Conservation (phyloP, 2,797 vertebrate genomes). For the Molossus alvarezi region DNA sequence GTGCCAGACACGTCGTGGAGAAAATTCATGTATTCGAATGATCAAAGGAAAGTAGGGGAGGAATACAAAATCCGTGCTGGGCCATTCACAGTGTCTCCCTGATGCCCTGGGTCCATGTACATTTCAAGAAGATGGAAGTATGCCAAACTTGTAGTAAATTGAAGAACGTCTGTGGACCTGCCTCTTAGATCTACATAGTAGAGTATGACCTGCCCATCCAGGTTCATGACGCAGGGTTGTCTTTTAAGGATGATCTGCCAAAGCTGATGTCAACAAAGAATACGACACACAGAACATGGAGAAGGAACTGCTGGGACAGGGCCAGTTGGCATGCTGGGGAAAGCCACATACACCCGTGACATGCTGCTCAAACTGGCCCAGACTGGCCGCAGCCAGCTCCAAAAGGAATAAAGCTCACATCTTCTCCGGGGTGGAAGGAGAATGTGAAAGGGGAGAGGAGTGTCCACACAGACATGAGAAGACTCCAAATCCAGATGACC, state of each 20-base stretch:
- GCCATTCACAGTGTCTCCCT: slow-evolving; percentile 98
- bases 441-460: slow-evolving; percentile 99
- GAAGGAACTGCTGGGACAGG: slow-evolving; percentile 97
- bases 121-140: slow-evolving; percentile 99
- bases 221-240: slow-evolving; percentile 97
- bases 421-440: slow-evolving; percentile 99
- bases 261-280: slow-evolving; percentile 99
- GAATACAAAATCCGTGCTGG: slow-evolving; percentile 96
- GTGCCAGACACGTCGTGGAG: slow-evolving; percentile 99
- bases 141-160: slow-evolving; percentile 99
- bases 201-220: slow-evolving; percentile 99
- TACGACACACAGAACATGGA: slow-evolving; percentile 99
- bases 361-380: slow-evolving; percentile 99
- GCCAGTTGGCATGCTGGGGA: slow-evolving; percentile 96
- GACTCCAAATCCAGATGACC: slow-evolving; percentile 98
- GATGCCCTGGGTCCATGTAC: slow-evolving; percentile 98
- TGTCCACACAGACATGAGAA: slow-evolving; percentile 99
- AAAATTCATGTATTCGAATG: slow-evolving; percentile 99
- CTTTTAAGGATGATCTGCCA: slow-evolving; percentile 98
- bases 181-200: slow-evolving; percentile 96
- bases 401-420: slow-evolving; percentile 99
- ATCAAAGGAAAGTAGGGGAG: background rate
- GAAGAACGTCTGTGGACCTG: slow-evolving; percentile 99
- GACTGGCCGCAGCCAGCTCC: slow-evolving; percentile 98
- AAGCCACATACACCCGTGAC: slow-evolving; percentile 97